Base-by-base conservation (phyloP, 1,140 invertebrate genomes). In the Forficula auricularia region DNA sequence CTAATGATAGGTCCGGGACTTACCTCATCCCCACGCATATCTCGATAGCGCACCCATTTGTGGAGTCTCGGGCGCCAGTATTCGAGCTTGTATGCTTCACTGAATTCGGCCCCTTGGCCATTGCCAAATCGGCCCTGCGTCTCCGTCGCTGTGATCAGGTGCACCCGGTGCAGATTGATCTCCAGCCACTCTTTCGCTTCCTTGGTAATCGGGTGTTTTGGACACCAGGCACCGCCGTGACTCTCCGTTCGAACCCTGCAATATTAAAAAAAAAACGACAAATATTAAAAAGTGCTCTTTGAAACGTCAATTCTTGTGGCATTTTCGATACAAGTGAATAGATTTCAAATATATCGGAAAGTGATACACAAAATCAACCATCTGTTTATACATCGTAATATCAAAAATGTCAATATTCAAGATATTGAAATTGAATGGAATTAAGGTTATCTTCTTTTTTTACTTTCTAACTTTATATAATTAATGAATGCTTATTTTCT, bases 91-190 rank as follows among this genome's bases (percentile, higher is more conserved):
- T 84, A 88, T 19, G 73, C 66, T 56, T 82, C 78, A 10, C 79
- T 72, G 56, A 67, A 89, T 60, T 89, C 85, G 49, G 73, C 68
- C 20, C 83, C 84, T 49, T 79, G 70, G 16, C 83, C 83, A 56
- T 87, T 87, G 6, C 83, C 84, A 58, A 86, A 88, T 35, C 84
- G 70, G 32, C 84, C 84, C 59, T 88, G 84, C 13, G 79, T 84
- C 56, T 80, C 82, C 9, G 82, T 75, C n/a, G 71, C 73, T 13
- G 79, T 82, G 53, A 88, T 78, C 55, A 84, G 70, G 56, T 77
- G 74, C 22, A 82, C 70, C 35, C 64, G 60, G 46, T 72, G 68
- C 43, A 89, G 64, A 60, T 87, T 74, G 44, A 88, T 75, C 56
- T 76, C 77, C 27, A 89, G 58, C 77, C 81, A 88, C 61, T 89